A percentile compares a stretch with the other conserved stretches of the same genome.
Evolutionary conservation across 2,113 vertebrate species (phyloP).

Genomic region (Chaenocephalus aceratus): DNA sequence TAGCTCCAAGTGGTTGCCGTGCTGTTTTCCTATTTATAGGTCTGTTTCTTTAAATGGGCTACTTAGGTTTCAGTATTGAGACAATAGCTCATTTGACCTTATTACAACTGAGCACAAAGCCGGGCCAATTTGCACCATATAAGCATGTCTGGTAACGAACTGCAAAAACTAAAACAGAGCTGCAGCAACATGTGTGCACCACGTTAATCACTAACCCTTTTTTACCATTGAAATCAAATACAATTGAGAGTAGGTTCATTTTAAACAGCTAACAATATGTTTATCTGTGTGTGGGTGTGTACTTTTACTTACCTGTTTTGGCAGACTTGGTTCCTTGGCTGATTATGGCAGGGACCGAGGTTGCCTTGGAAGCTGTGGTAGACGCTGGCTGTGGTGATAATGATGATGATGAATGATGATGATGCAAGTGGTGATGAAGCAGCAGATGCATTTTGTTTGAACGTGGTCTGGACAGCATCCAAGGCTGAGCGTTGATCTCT

Average conservation of each 20-base stretch:
- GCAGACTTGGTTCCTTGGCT: conserved; percentile 60
- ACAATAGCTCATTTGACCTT: conserved; percentile 76
- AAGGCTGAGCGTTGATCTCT: conserved; percentile 66
- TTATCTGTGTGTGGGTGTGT: not conserved
- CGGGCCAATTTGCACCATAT: conserved; percentile 17
- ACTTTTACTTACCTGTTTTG: conserved; percentile 78
- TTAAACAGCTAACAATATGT: not conserved
- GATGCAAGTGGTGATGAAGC: conserved; percentile 57
- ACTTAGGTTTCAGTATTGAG: conserved; percentile 69
- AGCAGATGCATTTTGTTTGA: conserved; percentile 70
- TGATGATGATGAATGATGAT: conserved; percentile 51
- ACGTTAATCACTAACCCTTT: no score
- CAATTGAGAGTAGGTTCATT: conserved; percentile 11
- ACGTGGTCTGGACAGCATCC: conserved; percentile 69
- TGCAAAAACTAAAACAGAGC: conserved; percentile 23
- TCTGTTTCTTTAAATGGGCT: conserved; percentile 71
- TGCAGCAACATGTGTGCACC: conserved; percentile 6
- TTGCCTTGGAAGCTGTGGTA: conserved; percentile 54
- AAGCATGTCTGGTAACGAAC: conserved; percentile 7
- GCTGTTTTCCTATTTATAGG: conserved; percentile 80
- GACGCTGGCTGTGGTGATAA: conserved; percentile 50
- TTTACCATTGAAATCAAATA: not conserved
- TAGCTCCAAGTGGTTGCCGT: conserved; percentile 75
- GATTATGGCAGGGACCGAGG: conserved; percentile 50
- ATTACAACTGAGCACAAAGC: conserved; percentile 55